Conservation (phyloP, 2,797 vertebrate genomes). For the Myotis vivesi region DNA sequence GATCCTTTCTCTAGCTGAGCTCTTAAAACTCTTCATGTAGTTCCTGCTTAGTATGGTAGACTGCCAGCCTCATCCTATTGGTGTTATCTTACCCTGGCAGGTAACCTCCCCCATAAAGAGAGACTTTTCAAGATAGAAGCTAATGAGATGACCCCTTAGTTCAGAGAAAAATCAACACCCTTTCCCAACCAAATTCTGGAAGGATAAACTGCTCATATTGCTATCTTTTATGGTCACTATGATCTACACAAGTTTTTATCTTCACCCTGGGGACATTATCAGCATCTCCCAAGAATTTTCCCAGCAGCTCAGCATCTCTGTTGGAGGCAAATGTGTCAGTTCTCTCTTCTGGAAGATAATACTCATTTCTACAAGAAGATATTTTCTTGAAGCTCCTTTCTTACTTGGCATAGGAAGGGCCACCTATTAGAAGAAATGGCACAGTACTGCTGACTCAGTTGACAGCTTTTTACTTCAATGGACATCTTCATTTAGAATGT, state of each 20-base stretch:
- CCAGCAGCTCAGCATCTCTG: neutral
- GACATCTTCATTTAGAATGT: neutral
- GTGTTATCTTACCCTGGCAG: neutral
- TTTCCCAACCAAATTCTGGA: neutral
- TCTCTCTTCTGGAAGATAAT: neutral
- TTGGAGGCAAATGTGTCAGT: neutral
- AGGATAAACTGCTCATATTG: neutral
- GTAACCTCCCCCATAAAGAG: neutral
- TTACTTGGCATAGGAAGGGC: neutral
- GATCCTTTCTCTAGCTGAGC: neutral
- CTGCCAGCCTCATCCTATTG: neutral
- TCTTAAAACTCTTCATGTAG: neutral
- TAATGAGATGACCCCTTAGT: neutral
- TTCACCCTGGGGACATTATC: neutral
- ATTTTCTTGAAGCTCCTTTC: neutral
- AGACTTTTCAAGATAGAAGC: neutral
- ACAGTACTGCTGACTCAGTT: neutral
- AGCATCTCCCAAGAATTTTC: neutral
- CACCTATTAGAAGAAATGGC: neutral
- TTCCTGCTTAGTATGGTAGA: neutral
- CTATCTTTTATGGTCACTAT: neutral
- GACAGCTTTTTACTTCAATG: neutral
- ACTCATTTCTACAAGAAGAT: neutral
- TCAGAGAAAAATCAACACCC: neutral
- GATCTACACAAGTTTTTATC: neutral